Base-by-base conservation (phyloP, 2,113 vertebrate genomes). In the Zosterops hypoxanthus region DNA sequence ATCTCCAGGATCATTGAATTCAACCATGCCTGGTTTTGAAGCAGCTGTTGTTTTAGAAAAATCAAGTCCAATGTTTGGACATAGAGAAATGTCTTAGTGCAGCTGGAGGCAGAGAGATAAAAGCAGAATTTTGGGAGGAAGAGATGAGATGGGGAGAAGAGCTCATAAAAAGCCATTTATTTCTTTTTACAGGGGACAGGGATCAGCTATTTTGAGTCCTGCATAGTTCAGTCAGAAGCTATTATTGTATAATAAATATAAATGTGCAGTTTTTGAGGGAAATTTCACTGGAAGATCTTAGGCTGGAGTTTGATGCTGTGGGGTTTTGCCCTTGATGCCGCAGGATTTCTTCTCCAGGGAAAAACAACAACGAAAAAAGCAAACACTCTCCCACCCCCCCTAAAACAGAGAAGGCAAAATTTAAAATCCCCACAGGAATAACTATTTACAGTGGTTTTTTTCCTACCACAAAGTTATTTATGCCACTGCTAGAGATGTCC, bases 381-480 rank as follows among this genome's bases (percentile, higher is more conserved):
- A 82, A 59, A n/a, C 6, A 19, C 9, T 46, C 18, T 4, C 6
- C 2, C 3, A 10, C 0, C 0, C 1, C 15, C 19, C 20, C 9
- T 29, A 22, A 52, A 82, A n/a, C 11, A 22, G 9, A 41, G 39
- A 25, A 53, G 6, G 14, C 36, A 50, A 60, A 59, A 47, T 53
- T 57, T 17, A 3, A 52, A 44, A 29, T 5, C 19, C 42, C 14
- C 47, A 39, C 6, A 66, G 55, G n/a, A 63, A 24, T 7, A 60
- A 4, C 13, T 79, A 25, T 65, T 57, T 65, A 57, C 28, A 76
- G 10, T 5, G 29, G 4, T 1, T 11, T 31, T 71, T 72, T 41
- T 68, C 29, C 72, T 72, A 8, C 20, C 23, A 77, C 9, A 5
- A 21, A 12, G 12, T 63, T 87, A 56, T 61, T 57, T 70, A 57